Evolutionary conservation across 2,797 vertebrate genomes (phyloP), one percentile per base, ranked within the genome.

Genomic region (Adrianichthys oophorus): DNA sequence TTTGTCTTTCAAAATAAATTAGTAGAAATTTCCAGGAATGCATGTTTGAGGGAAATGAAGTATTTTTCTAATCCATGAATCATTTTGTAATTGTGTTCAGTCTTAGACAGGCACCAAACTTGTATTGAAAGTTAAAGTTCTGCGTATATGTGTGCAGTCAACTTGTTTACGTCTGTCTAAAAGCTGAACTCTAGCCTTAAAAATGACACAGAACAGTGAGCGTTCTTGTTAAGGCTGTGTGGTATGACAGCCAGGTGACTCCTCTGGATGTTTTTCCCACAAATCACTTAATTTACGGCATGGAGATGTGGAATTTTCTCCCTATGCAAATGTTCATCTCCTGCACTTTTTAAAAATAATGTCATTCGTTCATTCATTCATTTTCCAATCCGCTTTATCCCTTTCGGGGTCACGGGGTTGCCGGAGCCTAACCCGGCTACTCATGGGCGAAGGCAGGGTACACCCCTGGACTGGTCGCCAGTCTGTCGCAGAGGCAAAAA

Each of bases 241-340:
- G 73, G 46, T 23, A 6, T 61, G 68, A 71, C 73, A 77, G 75
- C 68, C 68, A 70, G 59, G 62, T 71, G 67, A 54, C 51, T 62
- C 57, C 65, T 37, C 29, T 8, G 32, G 32, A 37, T 37, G 32
- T 12, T 37, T 37, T 37, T 37, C 10, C 12, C 32, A 37, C 32
- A 37, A 37, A 37, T 37, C 10, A 37, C 10, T 37, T 37, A 12
- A 60, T 69, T 62, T 50, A 65, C 55, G 16, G 46, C 49, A 59
- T 64, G 19, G 54, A 70, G 56, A 56, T 29, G 15, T 16, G 4
- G 6, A 59, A 54, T 51, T 14, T 37, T 26, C 56, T 17, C 5
- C 21, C 49, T 16, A 3, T 4, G 29, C 21, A 18, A 26, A 37
- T 37, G 3, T 32, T 37, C 32, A 12, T 4, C 32, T 12, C 32